Percentiles rank a stretch among this genome's conserved stretches.
phyloP scores from a whole-genome alignment of 2,113 vertebrate species.

The Piaya cayana region DNA sequence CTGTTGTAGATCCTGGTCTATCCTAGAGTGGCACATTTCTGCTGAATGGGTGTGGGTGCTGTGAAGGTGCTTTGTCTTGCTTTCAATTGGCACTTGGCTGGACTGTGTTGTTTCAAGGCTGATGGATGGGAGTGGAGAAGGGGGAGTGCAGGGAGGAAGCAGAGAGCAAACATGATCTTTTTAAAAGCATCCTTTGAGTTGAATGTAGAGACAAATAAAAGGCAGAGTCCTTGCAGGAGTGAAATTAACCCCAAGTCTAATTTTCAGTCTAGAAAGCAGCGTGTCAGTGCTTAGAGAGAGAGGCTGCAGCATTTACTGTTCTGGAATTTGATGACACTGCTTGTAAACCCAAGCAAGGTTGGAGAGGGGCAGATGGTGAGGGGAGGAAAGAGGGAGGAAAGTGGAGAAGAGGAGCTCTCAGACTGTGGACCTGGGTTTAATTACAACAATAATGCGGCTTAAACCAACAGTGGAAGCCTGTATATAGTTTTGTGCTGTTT shows the following conservation, averaged over 20 bases:
- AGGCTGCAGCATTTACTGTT: background rate
- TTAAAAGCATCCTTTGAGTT: conserved; percentile 15
- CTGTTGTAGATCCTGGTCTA: conserved; percentile 64
- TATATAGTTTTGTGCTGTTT: conserved; percentile 5
- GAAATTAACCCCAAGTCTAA: background rate
- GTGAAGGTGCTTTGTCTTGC: conserved; percentile 64
- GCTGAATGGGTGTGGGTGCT: conserved; percentile 51
- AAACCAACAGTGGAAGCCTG: background rate
- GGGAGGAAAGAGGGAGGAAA: background rate
- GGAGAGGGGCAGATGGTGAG: background rate
- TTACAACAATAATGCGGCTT: conserved; percentile 34
- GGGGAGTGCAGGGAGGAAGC: background rate
- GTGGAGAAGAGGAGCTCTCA: background rate
- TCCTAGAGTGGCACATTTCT: conserved; percentile 23
- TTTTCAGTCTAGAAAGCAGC: background rate
- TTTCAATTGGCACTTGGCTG: conserved; percentile 40
- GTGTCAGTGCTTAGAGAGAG: background rate
- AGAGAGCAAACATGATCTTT: background rate
- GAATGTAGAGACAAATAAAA: conserved; percentile 22
- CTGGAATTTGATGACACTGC: conserved; percentile 49
- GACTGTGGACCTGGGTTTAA: conserved; percentile 4
- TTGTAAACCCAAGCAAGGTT: conserved; percentile 8
- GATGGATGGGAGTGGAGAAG: background rate
- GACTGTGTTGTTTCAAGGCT: conserved; percentile 37
- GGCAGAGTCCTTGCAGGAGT: background rate